Evolutionary conservation across 2,113 vertebrate species (phyloP), one percentile per base, ranked within the genome.

Genomic region (Orycteropus afer): DNA sequence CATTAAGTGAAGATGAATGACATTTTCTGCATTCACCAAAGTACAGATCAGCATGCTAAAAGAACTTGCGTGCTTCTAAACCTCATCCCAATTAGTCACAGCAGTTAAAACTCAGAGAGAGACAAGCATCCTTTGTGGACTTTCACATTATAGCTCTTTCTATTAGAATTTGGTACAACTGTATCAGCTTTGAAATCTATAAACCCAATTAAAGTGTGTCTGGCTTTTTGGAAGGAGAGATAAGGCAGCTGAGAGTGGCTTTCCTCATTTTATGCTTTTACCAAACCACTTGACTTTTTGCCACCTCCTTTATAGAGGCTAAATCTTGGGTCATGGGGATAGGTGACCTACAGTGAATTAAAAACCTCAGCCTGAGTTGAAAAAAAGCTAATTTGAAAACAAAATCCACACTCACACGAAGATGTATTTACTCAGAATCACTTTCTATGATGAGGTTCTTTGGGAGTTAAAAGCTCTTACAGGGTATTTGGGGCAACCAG

Each of bases 1-100:
- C 94, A 97, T 97, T 98, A 97, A 95, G 81, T n/a, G 69, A 81
- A 96, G 92, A 97, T 97, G 92, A 98, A 98, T 88, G 55, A 84
- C 93, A 96, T 97, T 98, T 98, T 97, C 94, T 89, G 83, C 94
- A 94, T 97, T 95, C 79, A 59, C 78, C 51, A 42, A 97, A 93
- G 86, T 57, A 65, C 11, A 97, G 88, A 76, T 98, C 95, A 97
- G 97, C 94, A 63, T 97, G 96, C 94, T 92, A 57, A 96, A 91
- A 91, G 96, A 77, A 17, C 84, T 90, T 34, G 90, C 96, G 97
- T 63, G 79, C 95, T 84, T 74, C 82, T 40, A 86, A 32, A 51
- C 93, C 80, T 97, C 90, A 83, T 95, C 90, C 87, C 22, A 47
- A 98, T 98, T 96, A 97, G 86, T 97, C 82, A 96, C 0, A 22